phyloP scores from a whole-genome alignment of 2,113 vertebrate genomes.

The Periophthalmodon schlosseri region DNA sequence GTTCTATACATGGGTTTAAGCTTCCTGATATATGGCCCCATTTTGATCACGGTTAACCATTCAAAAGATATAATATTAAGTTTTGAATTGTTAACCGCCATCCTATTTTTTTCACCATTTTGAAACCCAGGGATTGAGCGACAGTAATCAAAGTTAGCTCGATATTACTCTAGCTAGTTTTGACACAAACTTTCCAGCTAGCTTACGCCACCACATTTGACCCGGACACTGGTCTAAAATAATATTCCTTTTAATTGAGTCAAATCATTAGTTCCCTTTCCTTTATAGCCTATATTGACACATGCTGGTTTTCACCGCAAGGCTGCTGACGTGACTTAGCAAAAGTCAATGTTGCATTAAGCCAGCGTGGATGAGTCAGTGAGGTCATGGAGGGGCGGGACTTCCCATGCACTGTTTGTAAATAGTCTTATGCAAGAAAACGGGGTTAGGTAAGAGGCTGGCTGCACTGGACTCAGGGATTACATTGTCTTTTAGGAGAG shows the following conservation, averaged over 20 bases:
- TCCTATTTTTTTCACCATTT: too few relatives aligned
- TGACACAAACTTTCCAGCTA: too few relatives aligned
- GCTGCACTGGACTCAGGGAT: background rate
- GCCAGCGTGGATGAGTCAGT: background rate
- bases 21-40: too few relatives aligned
- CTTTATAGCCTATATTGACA: background rate
- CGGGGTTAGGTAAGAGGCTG: background rate
- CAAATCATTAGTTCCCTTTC: slow-evolving; percentile 18
- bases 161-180: too few relatives aligned
- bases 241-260: background rate
- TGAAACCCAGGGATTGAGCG: too few relatives aligned
- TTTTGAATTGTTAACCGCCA: too few relatives aligned
- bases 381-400: background rate
- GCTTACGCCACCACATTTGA: background rate
- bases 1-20: too few relatives aligned
- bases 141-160: too few relatives aligned
- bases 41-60: too few relatives aligned
- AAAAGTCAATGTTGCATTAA: background rate
- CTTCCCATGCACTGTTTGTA: background rate
- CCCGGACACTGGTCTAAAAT: too few relatives aligned
- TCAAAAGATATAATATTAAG: too few relatives aligned
- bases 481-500: background rate
- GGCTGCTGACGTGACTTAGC: background rate
- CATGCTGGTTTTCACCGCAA: background rate
- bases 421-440: slow-evolving; percentile 1